A percentile compares a stretch with the other conserved stretches of the same genome.
phyloP scores from a whole-genome alignment of 2,113 vertebrate species.

The Epinephelus cyanopodus region DNA sequence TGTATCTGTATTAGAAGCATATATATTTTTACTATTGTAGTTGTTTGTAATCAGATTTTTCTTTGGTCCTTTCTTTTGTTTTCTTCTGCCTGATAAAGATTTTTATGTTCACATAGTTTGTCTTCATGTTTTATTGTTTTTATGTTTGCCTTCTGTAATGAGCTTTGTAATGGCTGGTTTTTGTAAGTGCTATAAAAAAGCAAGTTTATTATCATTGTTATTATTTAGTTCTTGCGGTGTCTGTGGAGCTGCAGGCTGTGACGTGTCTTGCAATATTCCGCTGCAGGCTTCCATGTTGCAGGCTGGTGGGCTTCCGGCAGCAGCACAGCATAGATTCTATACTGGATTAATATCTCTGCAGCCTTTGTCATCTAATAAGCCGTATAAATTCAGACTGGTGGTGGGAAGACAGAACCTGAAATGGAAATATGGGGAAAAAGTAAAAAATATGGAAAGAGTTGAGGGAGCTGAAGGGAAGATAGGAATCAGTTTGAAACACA shows the following conservation, averaged over 20 bases:
- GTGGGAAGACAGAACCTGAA: background rate
- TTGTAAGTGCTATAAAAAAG: slow-evolving; percentile 14
- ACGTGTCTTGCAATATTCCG: no score
- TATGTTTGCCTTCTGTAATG: slow-evolving; percentile 11
- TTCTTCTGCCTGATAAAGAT: background rate
- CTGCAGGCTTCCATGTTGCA: background rate
- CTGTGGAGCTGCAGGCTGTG: background rate
- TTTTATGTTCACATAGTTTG: background rate
- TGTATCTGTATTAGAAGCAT: background rate
- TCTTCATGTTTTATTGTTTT: background rate
- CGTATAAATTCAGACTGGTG: background rate
- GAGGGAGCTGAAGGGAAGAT: slow-evolving; percentile 21
- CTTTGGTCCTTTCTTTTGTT: background rate
- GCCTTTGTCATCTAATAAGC: slow-evolving; percentile 11
- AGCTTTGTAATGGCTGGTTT: slow-evolving; percentile 13
- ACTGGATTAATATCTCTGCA: slow-evolving; percentile 4
- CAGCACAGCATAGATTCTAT: background rate
- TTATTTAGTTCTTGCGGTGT: background rate
- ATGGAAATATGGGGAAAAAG: slow-evolving; percentile 6
- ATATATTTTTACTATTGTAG: background rate
- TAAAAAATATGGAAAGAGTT: background rate
- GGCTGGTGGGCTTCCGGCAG: background rate
- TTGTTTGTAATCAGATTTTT: background rate
- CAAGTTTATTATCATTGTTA: background rate
- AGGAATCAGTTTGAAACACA: slow-evolving; percentile 23